A percentile compares a stretch with the other conserved stretches of the same genome.
phyloP scores from a whole-genome alignment of 2,888 invertebrate species.

The Merodon equestris region DNA sequence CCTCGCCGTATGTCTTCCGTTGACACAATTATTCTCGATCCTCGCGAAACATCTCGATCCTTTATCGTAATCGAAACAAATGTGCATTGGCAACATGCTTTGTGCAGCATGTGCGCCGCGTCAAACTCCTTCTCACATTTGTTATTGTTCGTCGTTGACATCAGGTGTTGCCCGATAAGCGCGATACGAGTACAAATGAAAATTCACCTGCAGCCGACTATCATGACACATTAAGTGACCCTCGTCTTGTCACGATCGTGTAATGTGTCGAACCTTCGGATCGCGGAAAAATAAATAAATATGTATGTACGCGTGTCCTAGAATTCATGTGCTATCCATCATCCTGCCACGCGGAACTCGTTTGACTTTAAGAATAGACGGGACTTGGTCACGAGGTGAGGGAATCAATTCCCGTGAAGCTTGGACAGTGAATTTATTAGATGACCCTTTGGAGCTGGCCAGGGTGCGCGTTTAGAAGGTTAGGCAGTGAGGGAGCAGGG shows the following conservation, averaged over 20 bases:
- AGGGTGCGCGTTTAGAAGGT: constrained; percentile 48
- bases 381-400: constrained; percentile 24
- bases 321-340: constrained; percentile 60
- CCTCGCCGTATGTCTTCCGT: constrained; percentile 53
- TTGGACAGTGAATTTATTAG: constrained; percentile 64
- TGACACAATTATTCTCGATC: constrained; percentile 58
- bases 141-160: constrained; percentile 39
- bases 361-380: constrained; percentile 58
- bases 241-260: constrained; percentile 31
- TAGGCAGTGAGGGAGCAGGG: constrained; percentile 23
- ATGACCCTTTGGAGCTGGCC: constrained; percentile 54
- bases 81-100: constrained; percentile 66
- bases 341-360: constrained; percentile 49
- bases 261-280: constrained; percentile 41
- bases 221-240: constrained; percentile 46
- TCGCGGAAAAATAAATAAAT: constrained; percentile 29
- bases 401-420: constrained; percentile 56
- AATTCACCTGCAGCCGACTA: constrained; percentile 50
- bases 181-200: constrained; percentile 50
- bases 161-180: constrained; percentile 56
- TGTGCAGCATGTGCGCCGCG: constrained; percentile 58
- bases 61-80: constrained; percentile 68
- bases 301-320: constrained; percentile 50
- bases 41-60: constrained; percentile 30
- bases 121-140: constrained; percentile 44